These are phyloP conservation scores for Lochmaea crataegi DNA, from an alignment of 2,888 invertebrate species.

Conservation along the genomic window DNA sequence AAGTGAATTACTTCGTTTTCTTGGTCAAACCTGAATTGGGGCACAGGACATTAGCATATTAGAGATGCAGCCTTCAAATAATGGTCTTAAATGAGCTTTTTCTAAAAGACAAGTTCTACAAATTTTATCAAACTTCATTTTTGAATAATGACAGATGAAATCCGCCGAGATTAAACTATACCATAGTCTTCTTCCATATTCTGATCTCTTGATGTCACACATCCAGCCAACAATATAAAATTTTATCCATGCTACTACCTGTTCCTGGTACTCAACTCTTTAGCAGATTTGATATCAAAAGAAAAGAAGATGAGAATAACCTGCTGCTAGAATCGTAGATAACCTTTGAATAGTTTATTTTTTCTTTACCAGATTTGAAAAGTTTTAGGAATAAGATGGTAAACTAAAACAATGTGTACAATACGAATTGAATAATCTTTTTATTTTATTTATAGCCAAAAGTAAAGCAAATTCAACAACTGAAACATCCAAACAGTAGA, in stretches of 20 bases:
- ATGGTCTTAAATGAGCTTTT: conserved; percentile 60
- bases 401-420: not conserved
- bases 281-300: not conserved
- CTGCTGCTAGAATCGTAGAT: not conserved
- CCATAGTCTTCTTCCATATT: no score
- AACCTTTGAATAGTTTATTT: no score
- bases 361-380: not conserved
- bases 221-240: no score
- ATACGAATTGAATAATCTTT: not conserved
- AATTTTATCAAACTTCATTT: conserved; percentile 62
- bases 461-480: conserved; percentile 68
- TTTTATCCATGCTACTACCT: no score
- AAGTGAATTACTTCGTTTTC: not conserved
- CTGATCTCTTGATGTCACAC: no score
- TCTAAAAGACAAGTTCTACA: conserved; percentile 62
- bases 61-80: conserved; percentile 62
- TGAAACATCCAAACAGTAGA: conserved; percentile 87
- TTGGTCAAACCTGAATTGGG: conserved; percentile 57
- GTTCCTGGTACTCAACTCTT: no score
- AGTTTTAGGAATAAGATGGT: not conserved
- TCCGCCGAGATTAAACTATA: no score
- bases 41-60: conserved; percentile 64
- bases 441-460: conserved; percentile 61
- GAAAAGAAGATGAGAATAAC: not conserved
- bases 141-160: not conserved